Evolutionary conservation across 2,888 invertebrate species (phyloP), one percentile per base, ranked within the genome.

Genomic region (Sarcophaga subvicina): DNA sequence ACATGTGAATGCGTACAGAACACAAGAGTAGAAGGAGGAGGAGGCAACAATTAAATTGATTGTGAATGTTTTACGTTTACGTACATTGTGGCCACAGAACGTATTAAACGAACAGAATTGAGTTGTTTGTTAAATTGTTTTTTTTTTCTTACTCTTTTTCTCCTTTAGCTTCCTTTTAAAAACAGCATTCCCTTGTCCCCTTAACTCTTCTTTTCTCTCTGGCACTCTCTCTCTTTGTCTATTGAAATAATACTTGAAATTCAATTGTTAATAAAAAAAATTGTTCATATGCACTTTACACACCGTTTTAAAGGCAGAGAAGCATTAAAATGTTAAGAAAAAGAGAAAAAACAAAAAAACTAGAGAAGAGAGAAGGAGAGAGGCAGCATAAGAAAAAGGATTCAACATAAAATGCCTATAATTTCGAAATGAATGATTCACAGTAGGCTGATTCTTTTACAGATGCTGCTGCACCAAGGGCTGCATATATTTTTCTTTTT

Each of bases 221-320:
- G 2, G 4, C 12, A 49, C 14, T 22, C 22, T 22, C 22, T 49
- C 49, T 49, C 14, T 49, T 14, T 49, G 49, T 49, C 2, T 62
- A 59, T 47, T 25, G 2, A 54, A 83, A 66, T 62, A 63, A 59
- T 64, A 80, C 70, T 80, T 75, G 59, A 76, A 80, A 76, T 75
- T 76, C 69, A 84, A 80, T 84, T 84, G 80, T 84, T 84, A 75
- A 64, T 76, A 64, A 76, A 76, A 75, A 80, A 84, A 49, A 11
- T 47, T 45, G 37, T 69, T 69, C 47, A 47, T 27, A 64, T 67
- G n/a, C 3, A 10, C 54, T 59, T 63, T 75, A 60, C 75, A 59
- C 25, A 75, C 45, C 20, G 73, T 79, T 69, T 75, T 75, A 79
- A 75, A 80, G 75, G 83, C 64, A 67, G 64, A 72, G 77, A 14